Base-by-base conservation (phyloP, 2,888 invertebrate genomes). In the Netelia melanura region DNA sequence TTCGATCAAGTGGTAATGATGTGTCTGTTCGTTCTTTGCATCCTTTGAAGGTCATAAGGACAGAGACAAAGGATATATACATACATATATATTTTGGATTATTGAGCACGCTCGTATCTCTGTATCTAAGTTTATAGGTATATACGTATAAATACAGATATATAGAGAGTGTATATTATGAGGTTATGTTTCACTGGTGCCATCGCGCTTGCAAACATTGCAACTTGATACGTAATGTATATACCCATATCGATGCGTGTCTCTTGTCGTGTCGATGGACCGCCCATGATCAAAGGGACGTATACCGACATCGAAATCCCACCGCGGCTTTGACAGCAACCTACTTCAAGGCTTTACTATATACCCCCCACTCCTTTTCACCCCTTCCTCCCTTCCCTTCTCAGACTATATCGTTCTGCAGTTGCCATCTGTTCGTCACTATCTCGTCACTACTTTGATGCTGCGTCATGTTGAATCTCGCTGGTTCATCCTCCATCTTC, bases 271-370 rank as follows among this genome's bases (percentile, higher is more conserved):
- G 25, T 38, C 62, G 71, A 81, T 83, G 71, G 54, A 75, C 67
- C 68, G 54, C 17, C 82, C 68, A n/a, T 85, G 87, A 87, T 90
- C 91, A 90, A 91, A 91, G 89, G 87, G 74, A 83, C 81, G 71
- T 68, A 83, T 58, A 25, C 74, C 72, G 84, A 78, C 81, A 88
- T 81, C 86, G 87, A 87, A 87, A 87, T 81, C 86, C 80, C 62
- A 74, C 84, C 80, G 84, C 87, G 76, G 88, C 89, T 90, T 90
- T 87, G 89, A 84, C 84, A 85, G 77, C 48, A 83, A 56, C 64
- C 67, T 43, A 71, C 54, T 43, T 54, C 58, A 14, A 23, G 21
- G 58, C n/a, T 30, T n/a, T 61, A 0, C 3, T 48, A 62, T 43
- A 38, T 58, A 21, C 17, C 3, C 58, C 21, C 58, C 1, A 1